Percentiles rank a stretch among this genome's conserved stretches.
Evolutionary conservation across 2,797 vertebrate species (phyloP).

Genomic region (Streptopelia turtur): DNA sequence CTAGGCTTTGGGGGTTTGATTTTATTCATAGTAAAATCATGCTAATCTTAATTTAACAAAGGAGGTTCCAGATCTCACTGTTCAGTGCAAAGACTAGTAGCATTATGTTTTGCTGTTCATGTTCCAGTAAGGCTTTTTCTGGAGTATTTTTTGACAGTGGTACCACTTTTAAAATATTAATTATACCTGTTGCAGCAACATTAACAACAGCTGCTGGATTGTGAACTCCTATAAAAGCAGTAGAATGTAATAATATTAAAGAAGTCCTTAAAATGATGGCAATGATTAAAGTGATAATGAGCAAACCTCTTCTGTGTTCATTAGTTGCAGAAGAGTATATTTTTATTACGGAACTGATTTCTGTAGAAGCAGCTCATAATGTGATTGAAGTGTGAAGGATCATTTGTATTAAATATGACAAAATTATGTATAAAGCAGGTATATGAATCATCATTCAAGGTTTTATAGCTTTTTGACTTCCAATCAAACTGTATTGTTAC

Average conservation of each 20-base stretch:
- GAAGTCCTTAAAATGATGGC: not conserved
- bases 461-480: constrained; percentile 32
- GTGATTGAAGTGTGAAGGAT: not conserved
- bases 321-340: constrained; percentile 2
- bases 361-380: not conserved
- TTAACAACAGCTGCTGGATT: not conserved
- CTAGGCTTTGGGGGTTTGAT: not conserved
- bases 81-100: not conserved
- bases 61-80: not conserved
- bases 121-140: not conserved
- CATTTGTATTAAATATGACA: constrained; percentile 34
- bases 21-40: not conserved
- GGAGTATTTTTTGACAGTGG: not conserved
- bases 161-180: not conserved
- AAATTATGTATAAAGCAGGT: constrained; percentile 18
- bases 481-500: constrained; percentile 28
- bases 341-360: not conserved
- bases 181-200: not conserved
- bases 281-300: constrained; percentile 7
- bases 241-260: not conserved
- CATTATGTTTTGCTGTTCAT: not conserved
- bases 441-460: not conserved
- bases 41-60: not conserved
- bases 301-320: constrained; percentile 12
- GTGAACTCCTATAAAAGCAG: not conserved